Evolutionary conservation across 2,797 vertebrate genomes (phyloP), one percentile per base, ranked within the genome.

Genomic region (Halcyon smyrnensis): DNA sequence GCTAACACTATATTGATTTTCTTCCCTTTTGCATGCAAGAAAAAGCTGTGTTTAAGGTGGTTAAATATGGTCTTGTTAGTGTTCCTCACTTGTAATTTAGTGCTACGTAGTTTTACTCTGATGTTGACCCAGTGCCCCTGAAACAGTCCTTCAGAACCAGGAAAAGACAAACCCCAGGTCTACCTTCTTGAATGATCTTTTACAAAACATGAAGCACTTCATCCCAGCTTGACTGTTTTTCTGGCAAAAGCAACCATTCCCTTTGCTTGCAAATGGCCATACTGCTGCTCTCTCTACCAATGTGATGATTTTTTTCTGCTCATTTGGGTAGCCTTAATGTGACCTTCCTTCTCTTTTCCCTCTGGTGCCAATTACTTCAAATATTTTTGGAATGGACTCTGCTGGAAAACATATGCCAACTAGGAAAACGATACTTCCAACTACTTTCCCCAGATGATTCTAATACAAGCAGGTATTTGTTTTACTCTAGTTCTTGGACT

Each of bases 331-430:
- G 41, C 45, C 65, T 86, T 89, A 91, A 45, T 84, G 46, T 90
- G 89, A 90, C 48, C n/a, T 78, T 36, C 14, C 65, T 93, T 90
- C 78, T 89, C 84, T 84, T 90, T 94, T 96, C 91, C 80, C 71
- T 75, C 62, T 84, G 79, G 39, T 97, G 62, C 75, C 76, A 93
- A 90, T 82, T 95, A 94, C 82, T 89, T 93, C 48, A 93, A 82
- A 27, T 15, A 67, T 81, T 93, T 91, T 89, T 95, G n/a, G 84
- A 94, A 87, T 13, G 8, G 17, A 34, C 19, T 81, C 39, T 46
- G 13, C 24, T 62, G 73, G 69, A 92, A 88, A 95, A 91, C n/a
- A 63, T 81, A 51, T 71, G 64, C 56, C 51, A 89, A 45, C 36
- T 48, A 87, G 34, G 67, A 92, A 93, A 84, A 89, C 32, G 56